Base-by-base conservation (phyloP, 2,797 vertebrate species). In the Catostomus latipinnis region DNA sequence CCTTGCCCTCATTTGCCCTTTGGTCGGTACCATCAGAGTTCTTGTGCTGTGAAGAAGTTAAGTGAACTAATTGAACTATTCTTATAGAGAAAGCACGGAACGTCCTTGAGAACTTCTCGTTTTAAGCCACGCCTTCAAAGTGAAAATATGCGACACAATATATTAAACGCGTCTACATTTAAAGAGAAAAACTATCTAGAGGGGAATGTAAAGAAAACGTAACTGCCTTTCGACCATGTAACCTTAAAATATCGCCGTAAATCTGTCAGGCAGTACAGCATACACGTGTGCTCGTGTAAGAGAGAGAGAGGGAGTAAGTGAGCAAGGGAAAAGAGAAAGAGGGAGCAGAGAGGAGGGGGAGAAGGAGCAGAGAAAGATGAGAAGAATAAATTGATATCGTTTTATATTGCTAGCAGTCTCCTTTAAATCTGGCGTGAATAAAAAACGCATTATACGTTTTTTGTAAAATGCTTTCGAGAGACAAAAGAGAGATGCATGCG, bases 21-120 rank as follows among this genome's bases (percentile, higher is more conserved):
- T 74, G 86, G 87, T 85, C 86, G 85, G 87, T 80, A 53, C 87
- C 89, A 88, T 93, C 90, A 87, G 83, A 91, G 86, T 78, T 63
- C 14, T 54, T 34, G 34, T 34, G 34, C 34, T 34, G 34, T 34
- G 34, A 81, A 77, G 34, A 34, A 34, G 34, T 34, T 86, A 84
- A 87, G 87, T 87, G 76, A 88, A 90, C 82, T 88, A 92, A 89
- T 90, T 94, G 87, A 91, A 93, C 90, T 88, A 91, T 90, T 89
- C 80, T 69, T 86, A 78, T 84, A 70, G 86, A 89, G 88, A 91
- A 88, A 88, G 86, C 88, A 81, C 87, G 87, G 83, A 91, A 88
- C 88, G 88, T 88, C 92, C 89, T 86, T 88, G 89, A 87, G 89
- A 90, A 90, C 92, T 93, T 93, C 91, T 92, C 93, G 6, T 34